A percentile compares a stretch with the other conserved stretches of the same genome.
These are phyloP conservation scores for Holothuria leucospilota DNA, from an alignment of 53 echinoderm and acorn worm genomes.

Conservation along the genomic window DNA sequence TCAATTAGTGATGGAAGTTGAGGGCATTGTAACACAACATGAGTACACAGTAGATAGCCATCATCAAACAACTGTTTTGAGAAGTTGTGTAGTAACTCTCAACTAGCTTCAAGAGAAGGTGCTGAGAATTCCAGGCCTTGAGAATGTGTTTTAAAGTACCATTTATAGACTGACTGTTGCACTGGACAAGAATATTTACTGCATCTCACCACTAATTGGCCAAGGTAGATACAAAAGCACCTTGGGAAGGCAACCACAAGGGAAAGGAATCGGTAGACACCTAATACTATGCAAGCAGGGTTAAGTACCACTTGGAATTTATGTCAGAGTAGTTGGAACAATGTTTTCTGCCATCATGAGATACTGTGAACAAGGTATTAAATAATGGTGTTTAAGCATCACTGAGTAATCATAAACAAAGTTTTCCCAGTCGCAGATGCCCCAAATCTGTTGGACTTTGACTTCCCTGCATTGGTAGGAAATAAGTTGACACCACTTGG, in stretches of 20 bases:
- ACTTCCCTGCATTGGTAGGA: slow-evolving; percentile 32
- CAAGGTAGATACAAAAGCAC: background rate
- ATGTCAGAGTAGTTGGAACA: slow-evolving; percentile 38
- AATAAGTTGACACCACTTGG: slow-evolving; percentile 46
- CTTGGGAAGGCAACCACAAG: background rate
- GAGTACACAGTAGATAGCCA: background rate
- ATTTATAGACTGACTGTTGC: slow-evolving; percentile 1
- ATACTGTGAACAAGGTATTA: slow-evolving; percentile 54
- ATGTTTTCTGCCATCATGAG: slow-evolving; percentile 35
- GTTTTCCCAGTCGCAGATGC: slow-evolving; percentile 34
- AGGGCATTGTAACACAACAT: background rate
- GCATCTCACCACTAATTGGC: background rate
- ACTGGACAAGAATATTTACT: background rate
- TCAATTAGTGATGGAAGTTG: background rate
- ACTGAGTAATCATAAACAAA: slow-evolving; percentile 47
- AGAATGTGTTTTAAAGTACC: background rate
- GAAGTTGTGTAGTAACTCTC: background rate
- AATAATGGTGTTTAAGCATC: slow-evolving; percentile 51
- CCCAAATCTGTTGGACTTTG: slow-evolving; percentile 48
- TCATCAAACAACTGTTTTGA: background rate
- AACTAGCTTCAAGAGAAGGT: too few relatives aligned
- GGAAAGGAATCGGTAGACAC: slow-evolving; percentile 14
- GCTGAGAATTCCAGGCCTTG: background rate
- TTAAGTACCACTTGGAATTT: slow-evolving; percentile 44
- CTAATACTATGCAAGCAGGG: slow-evolving; percentile 41